A percentile compares a stretch with the other conserved stretches of the same genome.
phyloP scores from a whole-genome alignment of 2,888 invertebrate genomes.

The Pyrgus malvae region DNA sequence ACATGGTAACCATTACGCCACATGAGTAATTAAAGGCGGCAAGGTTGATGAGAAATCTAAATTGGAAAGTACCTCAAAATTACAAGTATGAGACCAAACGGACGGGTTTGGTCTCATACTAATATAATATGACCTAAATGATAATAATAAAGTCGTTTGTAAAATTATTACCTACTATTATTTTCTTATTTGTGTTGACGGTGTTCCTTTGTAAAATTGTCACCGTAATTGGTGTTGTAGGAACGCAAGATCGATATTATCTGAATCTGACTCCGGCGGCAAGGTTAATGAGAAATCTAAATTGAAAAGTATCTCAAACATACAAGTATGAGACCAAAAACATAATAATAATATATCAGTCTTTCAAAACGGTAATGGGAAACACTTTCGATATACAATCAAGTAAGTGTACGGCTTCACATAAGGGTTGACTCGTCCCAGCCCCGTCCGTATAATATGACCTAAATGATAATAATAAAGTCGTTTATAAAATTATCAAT shows the following conservation, averaged over 20 bases:
- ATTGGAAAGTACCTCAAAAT: background rate
- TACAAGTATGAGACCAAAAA: constrained; percentile 2
- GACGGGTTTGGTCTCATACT: background rate
- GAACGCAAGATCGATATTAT: no score
- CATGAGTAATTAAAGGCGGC: no score
- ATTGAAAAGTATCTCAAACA: background rate
- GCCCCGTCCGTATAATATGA: background rate
- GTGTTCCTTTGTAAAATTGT: no score
- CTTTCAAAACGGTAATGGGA: background rate
- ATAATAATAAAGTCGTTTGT: background rate
- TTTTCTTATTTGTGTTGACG: no score
- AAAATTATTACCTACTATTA: no score
- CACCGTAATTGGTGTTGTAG: no score
- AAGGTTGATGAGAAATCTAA: no score
- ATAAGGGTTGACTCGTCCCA: background rate
- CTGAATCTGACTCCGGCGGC: no score
- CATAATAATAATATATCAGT: constrained; percentile 1
- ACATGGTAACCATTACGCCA: no score
- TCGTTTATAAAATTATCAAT: no score
- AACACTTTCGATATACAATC: background rate
- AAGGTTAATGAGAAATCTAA: no score
- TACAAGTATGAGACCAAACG: background rate
- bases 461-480: background rate
- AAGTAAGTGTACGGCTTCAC: no score
- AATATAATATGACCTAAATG: background rate